Evolutionary conservation across 1,140 invertebrate genomes (phyloP), one percentile per base, ranked within the genome.

Genomic region (Rhyzopertha dominica): DNA sequence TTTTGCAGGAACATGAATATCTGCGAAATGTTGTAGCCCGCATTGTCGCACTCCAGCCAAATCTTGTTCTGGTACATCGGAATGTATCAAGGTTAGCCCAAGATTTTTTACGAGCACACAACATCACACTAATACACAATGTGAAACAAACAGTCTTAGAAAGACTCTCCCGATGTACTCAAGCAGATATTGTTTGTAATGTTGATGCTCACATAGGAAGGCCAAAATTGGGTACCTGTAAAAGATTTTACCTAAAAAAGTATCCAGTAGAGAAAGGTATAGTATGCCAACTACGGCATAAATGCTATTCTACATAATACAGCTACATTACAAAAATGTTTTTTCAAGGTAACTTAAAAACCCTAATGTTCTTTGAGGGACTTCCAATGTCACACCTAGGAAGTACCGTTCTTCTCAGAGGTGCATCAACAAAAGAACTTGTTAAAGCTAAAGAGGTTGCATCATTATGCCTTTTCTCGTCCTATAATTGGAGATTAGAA

Each of bases 291-390:
- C 22, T 23, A 12, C 8, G n/a, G 12, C 20, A 34, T 26, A 23
- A 38, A 44, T 14, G 9, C 26, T 10, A 10, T 24, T 38, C 7
- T 8, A 7, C 14, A 8, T 1, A 8, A 37, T 20, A 23, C 23
- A 18, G 5, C 22, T 37, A 9, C 10, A 2, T n/a, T 39, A 12
- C 8, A 13, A 7, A 14, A 5, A 5, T n/a, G 19, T 8, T 18
- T 40, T 62, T 67, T 66, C 10, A 57, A 78, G 78, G 74, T 67
- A 62, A 74, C 26, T 63, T 69, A 2, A 97, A 96, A 75, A 93
- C 88, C 0, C 65, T 97, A 1, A 91, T 97, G 88, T 89, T 90
- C 51, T 87, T 98, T 54, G 94, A 97, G 69, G 90, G 92, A 1
- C 90, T 93, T 60, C 79, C 83, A 0, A 76, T 77, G 62, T 79